A percentile compares a stretch with the other conserved stretches of the same genome.
Evolutionary conservation across 2,888 invertebrate genomes (phyloP).

Genomic region (Scrobipalpa atriplicella): DNA sequence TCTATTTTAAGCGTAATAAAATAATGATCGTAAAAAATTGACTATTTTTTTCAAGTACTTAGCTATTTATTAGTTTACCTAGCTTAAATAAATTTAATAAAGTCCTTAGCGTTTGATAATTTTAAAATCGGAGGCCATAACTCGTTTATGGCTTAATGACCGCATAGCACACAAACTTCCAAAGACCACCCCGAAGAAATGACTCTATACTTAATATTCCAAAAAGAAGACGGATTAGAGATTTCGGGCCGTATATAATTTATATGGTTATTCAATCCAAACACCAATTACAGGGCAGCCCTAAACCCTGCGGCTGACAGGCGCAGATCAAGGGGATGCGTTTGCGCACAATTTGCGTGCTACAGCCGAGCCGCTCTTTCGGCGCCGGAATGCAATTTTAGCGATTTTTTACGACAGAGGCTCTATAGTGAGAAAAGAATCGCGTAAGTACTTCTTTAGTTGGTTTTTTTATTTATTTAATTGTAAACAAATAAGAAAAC

Average conservation of each 20-base stretch:
- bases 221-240: neutral
- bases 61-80: too few species aligned
- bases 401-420: conserved; percentile 33
- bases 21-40: too few species aligned
- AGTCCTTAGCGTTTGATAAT: too few species aligned
- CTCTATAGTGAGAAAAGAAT: too few species aligned
- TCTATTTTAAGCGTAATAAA: too few species aligned
- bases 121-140: too few species aligned
- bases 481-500: too few species aligned
- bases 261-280: conserved; percentile 11
- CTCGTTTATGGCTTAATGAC: too few species aligned
- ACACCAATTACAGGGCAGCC: conserved; percentile 33
- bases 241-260: neutral
- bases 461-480: too few species aligned
- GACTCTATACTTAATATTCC: neutral
- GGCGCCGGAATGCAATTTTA: conserved; percentile 42
- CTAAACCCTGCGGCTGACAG: conserved; percentile 47
- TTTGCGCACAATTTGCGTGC: conserved; percentile 42
- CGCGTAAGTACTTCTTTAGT: too few species aligned
- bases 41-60: too few species aligned
- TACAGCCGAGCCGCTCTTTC: neutral
- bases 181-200: conserved; percentile 3
- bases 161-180: neutral
- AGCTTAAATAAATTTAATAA: too few species aligned
- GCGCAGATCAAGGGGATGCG: conserved; percentile 41